Percentiles rank a stretch among this genome's conserved stretches.
phyloP scores from a whole-genome alignment of 2,113 vertebrate species.

The Saguinus midas region DNA sequence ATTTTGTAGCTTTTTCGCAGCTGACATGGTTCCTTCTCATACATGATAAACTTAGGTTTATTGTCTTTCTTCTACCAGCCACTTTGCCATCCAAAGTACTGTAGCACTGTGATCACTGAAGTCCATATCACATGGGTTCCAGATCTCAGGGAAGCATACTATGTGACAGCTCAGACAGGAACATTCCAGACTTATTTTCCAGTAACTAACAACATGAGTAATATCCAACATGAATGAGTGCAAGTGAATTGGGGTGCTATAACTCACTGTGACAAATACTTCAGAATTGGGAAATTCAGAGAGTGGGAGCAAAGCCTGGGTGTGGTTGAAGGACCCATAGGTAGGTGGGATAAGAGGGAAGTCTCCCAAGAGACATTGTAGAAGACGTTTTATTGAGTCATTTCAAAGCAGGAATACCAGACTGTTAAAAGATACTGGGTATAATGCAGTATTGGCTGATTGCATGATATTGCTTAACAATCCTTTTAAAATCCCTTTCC shows the following conservation, averaged over 20 bases:
- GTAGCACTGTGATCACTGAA: background rate
- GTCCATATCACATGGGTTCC: background rate
- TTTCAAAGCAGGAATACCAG: background rate
- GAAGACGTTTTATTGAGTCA: constrained; percentile 52
- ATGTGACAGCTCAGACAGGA: constrained; percentile 37
- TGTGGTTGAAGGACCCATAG: constrained; percentile 38
- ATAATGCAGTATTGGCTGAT: background rate
- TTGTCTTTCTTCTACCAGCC: background rate
- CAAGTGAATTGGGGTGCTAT: constrained; percentile 30
- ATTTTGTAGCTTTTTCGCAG: background rate
- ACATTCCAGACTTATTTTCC: constrained; percentile 48
- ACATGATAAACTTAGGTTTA: background rate
- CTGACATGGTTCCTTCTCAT: background rate
- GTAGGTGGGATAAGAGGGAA: constrained; percentile 23
- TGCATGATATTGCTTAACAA: background rate
- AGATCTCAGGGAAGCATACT: background rate
- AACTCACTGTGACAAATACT: constrained; percentile 60
- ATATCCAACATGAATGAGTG: constrained; percentile 45
- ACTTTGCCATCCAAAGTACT: background rate
- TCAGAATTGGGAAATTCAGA: constrained; percentile 48
- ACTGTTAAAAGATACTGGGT: background rate
- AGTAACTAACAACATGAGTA: constrained; percentile 47
- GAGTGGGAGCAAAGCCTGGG: constrained; percentile 36
- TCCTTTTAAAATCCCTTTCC: background rate
- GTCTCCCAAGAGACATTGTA: background rate